Evolutionary conservation across 2,888 invertebrate species (phyloP).

Genomic region (Sphinx pinastri): DNA sequence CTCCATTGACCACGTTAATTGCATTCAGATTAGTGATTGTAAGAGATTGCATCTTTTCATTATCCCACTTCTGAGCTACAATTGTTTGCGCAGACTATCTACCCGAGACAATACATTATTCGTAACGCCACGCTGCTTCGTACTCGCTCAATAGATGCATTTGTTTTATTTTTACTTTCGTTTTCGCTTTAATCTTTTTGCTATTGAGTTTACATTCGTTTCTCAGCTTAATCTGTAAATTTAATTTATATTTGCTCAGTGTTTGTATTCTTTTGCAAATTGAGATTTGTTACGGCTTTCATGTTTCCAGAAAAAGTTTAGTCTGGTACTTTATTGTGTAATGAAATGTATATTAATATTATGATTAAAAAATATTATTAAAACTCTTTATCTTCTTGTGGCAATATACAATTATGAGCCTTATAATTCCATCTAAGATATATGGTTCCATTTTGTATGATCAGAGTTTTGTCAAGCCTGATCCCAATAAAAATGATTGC

Average conservation of each 20-base stretch:
- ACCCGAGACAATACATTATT: conserved; percentile 50
- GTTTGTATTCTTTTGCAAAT: too few species aligned
- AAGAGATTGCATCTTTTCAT: conserved; percentile 41
- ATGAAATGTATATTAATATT: too few species aligned
- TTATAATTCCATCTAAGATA: too few species aligned
- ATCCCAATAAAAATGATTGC: background rate
- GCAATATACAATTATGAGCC: too few species aligned
- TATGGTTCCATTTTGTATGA: too few species aligned
- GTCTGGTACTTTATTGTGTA: too few species aligned
- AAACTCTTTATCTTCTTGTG: too few species aligned
- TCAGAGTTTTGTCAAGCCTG: background rate
- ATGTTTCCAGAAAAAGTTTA: too few species aligned
- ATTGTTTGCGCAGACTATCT: conserved; percentile 59
- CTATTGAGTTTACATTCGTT: conserved; percentile 34
- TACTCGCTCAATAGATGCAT: conserved; percentile 52
- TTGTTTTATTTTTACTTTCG: conserved; percentile 63
- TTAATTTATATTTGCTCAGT: background rate
- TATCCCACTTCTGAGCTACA: conserved; percentile 43
- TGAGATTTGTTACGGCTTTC: too few species aligned
- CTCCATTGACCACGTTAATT: conserved; percentile 35
- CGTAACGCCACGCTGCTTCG: conserved; percentile 51
- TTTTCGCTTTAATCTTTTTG: conserved; percentile 58
- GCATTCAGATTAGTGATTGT: conserved; percentile 27
- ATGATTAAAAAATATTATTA: too few species aligned
- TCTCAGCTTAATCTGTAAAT: background rate